Evolutionary conservation across 2,113 vertebrate species (phyloP).

Genomic region (Aphyosemion australe): DNA sequence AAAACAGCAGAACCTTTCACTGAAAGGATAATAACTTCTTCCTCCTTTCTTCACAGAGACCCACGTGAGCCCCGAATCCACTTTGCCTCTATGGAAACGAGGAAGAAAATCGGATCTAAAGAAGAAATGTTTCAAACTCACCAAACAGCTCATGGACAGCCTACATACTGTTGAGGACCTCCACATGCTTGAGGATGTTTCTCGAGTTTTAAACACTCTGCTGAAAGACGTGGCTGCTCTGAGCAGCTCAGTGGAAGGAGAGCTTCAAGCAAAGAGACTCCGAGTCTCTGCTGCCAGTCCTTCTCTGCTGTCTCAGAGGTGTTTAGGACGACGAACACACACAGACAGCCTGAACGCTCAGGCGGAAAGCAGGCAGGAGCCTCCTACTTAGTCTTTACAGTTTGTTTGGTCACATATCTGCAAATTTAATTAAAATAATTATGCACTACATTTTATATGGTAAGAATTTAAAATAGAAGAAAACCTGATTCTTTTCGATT

Average conservation of each 20-base stretch:
- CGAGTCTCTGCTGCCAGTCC: not conserved
- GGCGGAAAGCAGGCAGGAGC: not conserved
- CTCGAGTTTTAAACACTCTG: constrained; percentile 2
- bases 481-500: no score
- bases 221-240: constrained; percentile 3
- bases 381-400: no score
- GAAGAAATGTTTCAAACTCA: constrained; percentile 25
- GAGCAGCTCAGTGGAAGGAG: not conserved
- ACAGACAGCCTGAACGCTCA: not conserved
- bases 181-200: constrained; percentile 16
- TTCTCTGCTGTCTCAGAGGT: not conserved
- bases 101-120: constrained; percentile 10
- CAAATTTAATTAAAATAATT: no score
- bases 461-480: no score
- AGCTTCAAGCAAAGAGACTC: not conserved
- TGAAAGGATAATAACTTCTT: not conserved
- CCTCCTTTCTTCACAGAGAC: constrained; percentile 13
- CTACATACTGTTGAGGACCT: not conserved
- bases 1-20: not conserved
- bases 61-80: not conserved
- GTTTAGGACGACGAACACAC: not conserved
- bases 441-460: no score
- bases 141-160: constrained; percentile 21
- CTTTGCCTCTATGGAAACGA: not conserved
- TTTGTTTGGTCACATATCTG: no score